Conservation (phyloP, 2,888 invertebrate genomes). For the Furcula furcula region DNA sequence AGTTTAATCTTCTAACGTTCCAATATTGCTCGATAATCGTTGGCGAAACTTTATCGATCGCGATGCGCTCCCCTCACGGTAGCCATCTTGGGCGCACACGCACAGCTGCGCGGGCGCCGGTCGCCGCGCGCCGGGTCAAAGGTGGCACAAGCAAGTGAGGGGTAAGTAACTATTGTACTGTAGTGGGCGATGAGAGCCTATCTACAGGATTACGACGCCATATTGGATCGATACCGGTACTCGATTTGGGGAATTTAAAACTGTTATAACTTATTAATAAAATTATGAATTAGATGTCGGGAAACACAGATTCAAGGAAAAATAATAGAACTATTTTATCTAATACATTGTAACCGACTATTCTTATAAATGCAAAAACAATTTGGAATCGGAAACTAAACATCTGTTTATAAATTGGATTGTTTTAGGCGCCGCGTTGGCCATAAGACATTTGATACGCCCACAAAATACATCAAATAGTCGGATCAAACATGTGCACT, state of each 20-base stretch:
- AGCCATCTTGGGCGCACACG: constrained; percentile 57
- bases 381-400: constrained; percentile 7
- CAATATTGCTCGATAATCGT: constrained; percentile 29
- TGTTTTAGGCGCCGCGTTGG: constrained; percentile 64
- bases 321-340: too few relatives aligned
- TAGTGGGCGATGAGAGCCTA: constrained; percentile 59
- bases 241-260: constrained; percentile 8
- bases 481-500: constrained; percentile 74
- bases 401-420: constrained; percentile 37
- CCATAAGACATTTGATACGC: constrained; percentile 75
- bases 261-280: too few relatives aligned
- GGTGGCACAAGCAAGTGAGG: constrained; percentile 48
- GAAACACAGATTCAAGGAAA: too few relatives aligned
- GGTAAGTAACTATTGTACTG: constrained; percentile 57
- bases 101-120: constrained; percentile 67
- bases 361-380: constrained; percentile 8
- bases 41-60: constrained; percentile 60
- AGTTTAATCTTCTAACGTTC: not conserved
- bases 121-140: constrained; percentile 77
- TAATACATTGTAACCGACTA: too few relatives aligned
- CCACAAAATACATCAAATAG: constrained; percentile 70
- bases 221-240: constrained; percentile 48
- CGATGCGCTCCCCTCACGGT: constrained; percentile 55
- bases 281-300: too few relatives aligned
- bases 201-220: constrained; percentile 57